Base-by-base conservation (phyloP, 2,797 vertebrate species). In the Trachurus trachurus region DNA sequence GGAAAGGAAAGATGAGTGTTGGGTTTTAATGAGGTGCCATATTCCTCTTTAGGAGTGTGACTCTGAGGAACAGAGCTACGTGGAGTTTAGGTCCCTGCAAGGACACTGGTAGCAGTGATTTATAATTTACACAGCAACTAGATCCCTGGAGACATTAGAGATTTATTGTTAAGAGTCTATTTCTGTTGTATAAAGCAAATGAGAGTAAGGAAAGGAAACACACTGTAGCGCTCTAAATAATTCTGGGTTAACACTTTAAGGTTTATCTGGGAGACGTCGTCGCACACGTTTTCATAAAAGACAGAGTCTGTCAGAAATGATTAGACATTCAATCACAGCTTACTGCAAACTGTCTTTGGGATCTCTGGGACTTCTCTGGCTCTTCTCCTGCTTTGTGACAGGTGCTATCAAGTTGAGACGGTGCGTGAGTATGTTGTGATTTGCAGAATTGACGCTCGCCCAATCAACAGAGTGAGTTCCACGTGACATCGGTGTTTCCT, bases 11-110 rank as follows among this genome's bases (percentile, higher is more conserved):
- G 75, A 70, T 26, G 71, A 71, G 88, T 86, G 77, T 82, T 81
- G 60, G 53, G 62, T 82, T 92, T 91, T 92, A 90, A 93, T 78
- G 87, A 93, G 90, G 88, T 90, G 87, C 6, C 5, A 90, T 89
- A 79, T 91, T 90, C 88, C 80, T 87, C 72, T 71, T 76, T 44
- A 60, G 81, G 66, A 88, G 89, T 67, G 67, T 26, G 83, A 90
- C 78, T 60, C 84, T 37, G 52, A 56, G 40, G 59, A 85, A 62
- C 61, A 40, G 39, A 72, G 61, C 76, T 52, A 50, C 58, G 49
- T 60, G 10, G 11, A 66, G 37, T 78, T 62, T n/a, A 63, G 9
- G 39, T 69, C 52, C 53, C 75, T 72, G 40, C 62, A 61, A 58
- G 42, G 67, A 39, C 67, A 65, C 60, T 10, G n/a, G 62, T 64